These are phyloP conservation scores for Melinaea menophilus DNA, from an alignment of 2,888 invertebrate species.

Conservation along the genomic window DNA sequence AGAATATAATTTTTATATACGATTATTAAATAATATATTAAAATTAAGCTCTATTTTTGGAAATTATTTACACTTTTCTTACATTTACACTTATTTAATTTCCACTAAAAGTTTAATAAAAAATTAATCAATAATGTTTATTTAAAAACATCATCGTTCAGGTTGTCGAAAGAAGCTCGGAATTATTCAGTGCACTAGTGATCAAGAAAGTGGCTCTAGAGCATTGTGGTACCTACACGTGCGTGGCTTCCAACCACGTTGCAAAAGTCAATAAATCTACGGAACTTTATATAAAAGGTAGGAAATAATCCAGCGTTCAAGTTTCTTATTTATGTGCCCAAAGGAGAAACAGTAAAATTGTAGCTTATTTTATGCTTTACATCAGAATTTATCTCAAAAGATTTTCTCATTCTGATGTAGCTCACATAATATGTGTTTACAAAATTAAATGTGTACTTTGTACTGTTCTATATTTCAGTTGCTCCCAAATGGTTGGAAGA, in stretches of 20 bases:
- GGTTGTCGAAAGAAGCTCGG: conserved; percentile 82
- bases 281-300: conserved; percentile 85
- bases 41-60: no score
- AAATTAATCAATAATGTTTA: no score
- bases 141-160: conserved; percentile 38
- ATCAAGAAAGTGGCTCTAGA: conserved; percentile 83
- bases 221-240: conserved; percentile 85
- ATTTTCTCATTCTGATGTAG: no score
- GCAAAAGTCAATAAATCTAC: conserved; percentile 84
- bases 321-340: neutral
- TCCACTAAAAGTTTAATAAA: no score
- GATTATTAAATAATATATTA: no score
- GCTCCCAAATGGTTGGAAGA: conserved; percentile 88
- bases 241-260: conserved; percentile 84
- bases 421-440: no score
- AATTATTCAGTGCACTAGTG: conserved; percentile 82
- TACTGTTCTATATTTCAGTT: conserved; percentile 68
- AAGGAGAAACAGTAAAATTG: no score
- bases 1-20: no score
- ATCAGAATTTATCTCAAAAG: no score
- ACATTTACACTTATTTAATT: no score
- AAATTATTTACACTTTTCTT: no score
- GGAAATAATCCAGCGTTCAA: conserved; percentile 21
- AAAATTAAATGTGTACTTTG: conserved; percentile 1
- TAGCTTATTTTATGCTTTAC: no score